A percentile compares a stretch with the other conserved stretches of the same genome.
Conservation (phyloP, 2,797 vertebrate species). For the Xenops minutus region DNA sequence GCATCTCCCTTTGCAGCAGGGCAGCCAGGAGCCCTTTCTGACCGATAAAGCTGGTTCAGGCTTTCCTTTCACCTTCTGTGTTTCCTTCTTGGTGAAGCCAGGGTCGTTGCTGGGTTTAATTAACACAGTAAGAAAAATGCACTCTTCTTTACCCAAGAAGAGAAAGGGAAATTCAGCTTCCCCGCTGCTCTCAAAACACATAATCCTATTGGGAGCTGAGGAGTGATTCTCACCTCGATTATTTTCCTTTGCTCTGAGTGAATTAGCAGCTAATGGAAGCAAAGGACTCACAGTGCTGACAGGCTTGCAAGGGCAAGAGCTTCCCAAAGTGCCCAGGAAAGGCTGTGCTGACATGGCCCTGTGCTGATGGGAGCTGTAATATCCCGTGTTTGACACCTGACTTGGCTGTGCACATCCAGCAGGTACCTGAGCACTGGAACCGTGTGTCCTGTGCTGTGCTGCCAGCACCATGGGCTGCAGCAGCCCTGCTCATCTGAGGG, state of each 20-base stretch:
- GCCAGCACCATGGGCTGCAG: not conserved
- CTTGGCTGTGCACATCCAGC: not conserved
- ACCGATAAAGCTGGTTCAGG: not conserved
- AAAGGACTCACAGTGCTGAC: not conserved
- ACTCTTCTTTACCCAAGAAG: not conserved
- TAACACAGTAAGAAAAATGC: not conserved
- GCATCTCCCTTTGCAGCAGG: not conserved
- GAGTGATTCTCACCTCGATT: not conserved
- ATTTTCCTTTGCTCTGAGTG: not conserved
- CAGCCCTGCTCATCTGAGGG: accelerated
- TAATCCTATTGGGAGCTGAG: not conserved
- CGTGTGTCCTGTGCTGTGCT: not conserved
- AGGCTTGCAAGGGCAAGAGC: not conserved
- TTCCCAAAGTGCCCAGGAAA: not conserved
- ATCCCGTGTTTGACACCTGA: not conserved
- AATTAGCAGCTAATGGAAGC: not conserved
- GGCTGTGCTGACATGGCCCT: not conserved
- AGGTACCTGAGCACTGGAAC: accelerated
- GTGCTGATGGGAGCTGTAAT: not conserved
- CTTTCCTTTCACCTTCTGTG: not conserved
- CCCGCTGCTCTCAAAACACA: not conserved
- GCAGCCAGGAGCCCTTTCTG: not conserved
- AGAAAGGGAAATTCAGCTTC: not conserved
- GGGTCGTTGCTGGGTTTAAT: not conserved
- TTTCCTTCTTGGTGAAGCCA: not conserved